Evolutionary conservation across 2,797 vertebrate genomes (phyloP).

Genomic region (Sebastes kiyomatsui): DNA sequence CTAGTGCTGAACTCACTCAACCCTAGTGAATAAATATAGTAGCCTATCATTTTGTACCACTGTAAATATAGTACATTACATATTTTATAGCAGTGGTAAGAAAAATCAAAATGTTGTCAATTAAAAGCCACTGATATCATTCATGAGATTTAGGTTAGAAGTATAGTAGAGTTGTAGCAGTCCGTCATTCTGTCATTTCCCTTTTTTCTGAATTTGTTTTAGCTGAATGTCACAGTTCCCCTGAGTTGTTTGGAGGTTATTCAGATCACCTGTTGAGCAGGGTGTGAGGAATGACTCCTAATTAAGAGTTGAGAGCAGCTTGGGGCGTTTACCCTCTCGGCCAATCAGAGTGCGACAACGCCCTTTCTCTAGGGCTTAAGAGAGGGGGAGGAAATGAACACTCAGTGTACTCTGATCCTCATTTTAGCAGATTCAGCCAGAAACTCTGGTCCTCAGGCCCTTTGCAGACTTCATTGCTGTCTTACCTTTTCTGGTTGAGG

Average conservation of each 20-base stretch:
- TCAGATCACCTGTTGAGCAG: not conserved
- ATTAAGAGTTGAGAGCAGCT: not conserved
- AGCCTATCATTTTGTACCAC: not conserved
- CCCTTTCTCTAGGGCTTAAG: not conserved
- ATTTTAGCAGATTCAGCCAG: not conserved
- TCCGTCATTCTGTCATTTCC: not conserved
- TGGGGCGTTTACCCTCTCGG: not conserved
- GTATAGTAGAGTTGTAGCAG: not conserved
- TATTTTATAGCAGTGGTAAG: not conserved
- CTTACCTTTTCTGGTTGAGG: not conserved
- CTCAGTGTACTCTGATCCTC: not conserved
- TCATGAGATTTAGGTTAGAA: not conserved
- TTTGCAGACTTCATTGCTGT: not conserved
- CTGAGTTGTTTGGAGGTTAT: not conserved
- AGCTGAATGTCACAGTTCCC: not conserved
- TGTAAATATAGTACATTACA: not conserved
- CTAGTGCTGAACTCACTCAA: not conserved
- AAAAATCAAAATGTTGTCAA: not conserved
- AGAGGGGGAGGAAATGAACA: not conserved
- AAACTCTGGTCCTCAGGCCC: not conserved
- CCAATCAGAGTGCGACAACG: not conserved
- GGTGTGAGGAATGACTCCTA: not conserved
- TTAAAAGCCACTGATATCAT: conserved; percentile 4
- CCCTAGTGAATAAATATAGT: not conserved
- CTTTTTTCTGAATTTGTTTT: not conserved